Evolutionary conservation across 2,113 vertebrate genomes (phyloP).

Genomic region (Scomber colias): DNA sequence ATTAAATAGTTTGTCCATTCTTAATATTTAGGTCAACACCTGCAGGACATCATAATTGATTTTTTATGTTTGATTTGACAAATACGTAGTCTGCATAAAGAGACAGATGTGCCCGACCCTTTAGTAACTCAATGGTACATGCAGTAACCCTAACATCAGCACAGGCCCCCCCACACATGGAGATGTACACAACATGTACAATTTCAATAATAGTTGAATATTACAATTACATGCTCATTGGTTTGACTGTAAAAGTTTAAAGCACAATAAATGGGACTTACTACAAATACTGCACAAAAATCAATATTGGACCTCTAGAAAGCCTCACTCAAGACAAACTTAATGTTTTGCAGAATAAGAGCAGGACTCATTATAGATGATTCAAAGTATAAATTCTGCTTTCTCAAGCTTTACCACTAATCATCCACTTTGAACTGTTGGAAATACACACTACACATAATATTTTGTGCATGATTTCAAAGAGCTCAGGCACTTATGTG

Average conservation of each 20-base stretch:
- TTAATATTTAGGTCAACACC: too few relatives aligned
- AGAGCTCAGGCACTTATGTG: background rate
- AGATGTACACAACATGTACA: background rate
- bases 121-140: too few relatives aligned
- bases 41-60: too few relatives aligned
- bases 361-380: background rate
- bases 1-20: too few relatives aligned
- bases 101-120: too few relatives aligned
- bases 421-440: too few relatives aligned
- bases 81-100: too few relatives aligned
- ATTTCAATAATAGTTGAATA: background rate
- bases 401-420: background rate
- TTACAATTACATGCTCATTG: background rate
- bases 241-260: background rate
- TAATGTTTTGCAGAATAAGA: background rate
- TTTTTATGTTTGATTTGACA: too few relatives aligned
- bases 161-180: background rate
- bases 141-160: background rate
- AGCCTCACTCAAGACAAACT: background rate
- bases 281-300: background rate
- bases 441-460: too few relatives aligned
- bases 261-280: too few relatives aligned
- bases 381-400: background rate
- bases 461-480: too few relatives aligned
- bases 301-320: background rate